Evolutionary conservation across 1,140 invertebrate genomes (phyloP).

Genomic region (Penaeus chinensis): DNA sequence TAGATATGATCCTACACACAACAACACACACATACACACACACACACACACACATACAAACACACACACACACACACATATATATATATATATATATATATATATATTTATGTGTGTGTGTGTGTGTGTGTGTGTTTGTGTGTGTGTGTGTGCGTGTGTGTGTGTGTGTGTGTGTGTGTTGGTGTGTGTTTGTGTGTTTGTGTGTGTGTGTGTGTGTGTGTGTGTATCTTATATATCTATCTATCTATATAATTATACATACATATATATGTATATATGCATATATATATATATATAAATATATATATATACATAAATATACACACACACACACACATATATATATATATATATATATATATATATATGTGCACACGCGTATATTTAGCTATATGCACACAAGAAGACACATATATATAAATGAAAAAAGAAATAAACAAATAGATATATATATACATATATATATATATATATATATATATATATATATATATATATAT

Average conservation of each 20-base stretch:
- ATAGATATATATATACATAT: not conserved
- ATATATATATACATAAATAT: not conserved
- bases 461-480: no score
- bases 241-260: constrained; percentile 2
- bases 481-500: no score
- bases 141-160: not conserved
- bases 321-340: not conserved
- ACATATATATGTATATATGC: not conserved
- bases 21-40: not conserved
- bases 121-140: constrained; percentile 21
- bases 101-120: no score
- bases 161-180: not conserved
- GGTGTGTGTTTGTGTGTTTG: constrained; percentile 1
- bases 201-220: not conserved
- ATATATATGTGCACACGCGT: not conserved
- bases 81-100: not conserved
- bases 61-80: not conserved
- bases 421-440: not conserved
- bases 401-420: not conserved
- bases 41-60: not conserved
- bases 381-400: not conserved
- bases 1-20: not conserved
- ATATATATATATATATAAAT: not conserved
- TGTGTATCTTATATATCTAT: constrained; percentile 2
- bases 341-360: not conserved